Conservation (phyloP, 2,797 vertebrate genomes). For the Percopsis omiscomaycus region DNA sequence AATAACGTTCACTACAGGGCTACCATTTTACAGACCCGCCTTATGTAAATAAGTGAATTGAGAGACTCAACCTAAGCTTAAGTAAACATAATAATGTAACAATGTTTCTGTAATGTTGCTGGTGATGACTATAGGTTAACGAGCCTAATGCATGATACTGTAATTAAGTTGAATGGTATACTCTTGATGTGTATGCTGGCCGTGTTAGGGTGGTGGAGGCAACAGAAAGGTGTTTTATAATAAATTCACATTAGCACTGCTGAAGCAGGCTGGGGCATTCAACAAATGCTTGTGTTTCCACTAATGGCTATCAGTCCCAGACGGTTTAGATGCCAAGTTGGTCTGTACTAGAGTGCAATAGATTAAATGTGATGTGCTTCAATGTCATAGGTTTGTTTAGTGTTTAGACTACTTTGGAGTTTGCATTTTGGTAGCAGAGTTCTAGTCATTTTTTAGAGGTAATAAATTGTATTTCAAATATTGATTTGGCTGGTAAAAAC, state of each 20-base stretch:
- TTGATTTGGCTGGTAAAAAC: not conserved
- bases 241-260: slow-evolving; percentile 5
- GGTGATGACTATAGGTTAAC: too few relatives aligned
- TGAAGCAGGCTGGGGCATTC: not conserved
- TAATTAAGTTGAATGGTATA: not conserved
- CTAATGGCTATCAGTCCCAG: not conserved
- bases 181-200: not conserved
- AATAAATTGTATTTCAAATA: not conserved
- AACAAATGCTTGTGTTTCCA: not conserved
- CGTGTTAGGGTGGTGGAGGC: slow-evolving; percentile 25
- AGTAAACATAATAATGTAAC: too few relatives aligned
- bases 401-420: not conserved
- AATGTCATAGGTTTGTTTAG: not conserved
- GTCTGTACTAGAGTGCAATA: not conserved
- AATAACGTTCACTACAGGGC: slow-evolving; percentile 25
- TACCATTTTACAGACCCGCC: slow-evolving; percentile 12
- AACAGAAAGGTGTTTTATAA: slow-evolving; percentile 4
- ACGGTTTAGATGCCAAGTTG: not conserved
- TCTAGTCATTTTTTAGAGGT: not conserved
- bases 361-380: slow-evolving; percentile 4
- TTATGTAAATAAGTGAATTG: not conserved
- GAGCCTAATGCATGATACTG: not conserved
- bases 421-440: not conserved
- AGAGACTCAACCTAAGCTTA: too few relatives aligned
- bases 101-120: too few relatives aligned